Conservation (phyloP, 1,140 invertebrate species). For the Pomacea maculata region DNA sequence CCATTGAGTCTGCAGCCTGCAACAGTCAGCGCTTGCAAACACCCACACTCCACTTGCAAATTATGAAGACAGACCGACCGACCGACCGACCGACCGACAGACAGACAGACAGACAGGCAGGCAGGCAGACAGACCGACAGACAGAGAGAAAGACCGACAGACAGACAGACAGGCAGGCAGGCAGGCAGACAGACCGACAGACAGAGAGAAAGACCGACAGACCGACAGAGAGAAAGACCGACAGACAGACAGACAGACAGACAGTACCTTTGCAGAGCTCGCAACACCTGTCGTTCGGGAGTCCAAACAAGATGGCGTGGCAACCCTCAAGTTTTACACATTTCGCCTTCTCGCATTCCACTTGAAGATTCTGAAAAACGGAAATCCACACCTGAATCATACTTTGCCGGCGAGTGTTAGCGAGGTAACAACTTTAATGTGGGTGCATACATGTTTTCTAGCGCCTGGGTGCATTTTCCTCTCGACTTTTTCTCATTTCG, state of each 20-base stretch:
- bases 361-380: constrained; percentile 44
- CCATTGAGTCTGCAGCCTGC: constrained; percentile 80
- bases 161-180: not conserved
- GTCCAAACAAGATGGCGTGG: constrained; percentile 52
- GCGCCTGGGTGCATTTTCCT: too few species aligned
- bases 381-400: too few species aligned
- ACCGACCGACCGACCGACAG: not conserved
- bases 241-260: not conserved
- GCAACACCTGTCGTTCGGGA: constrained; percentile 46
- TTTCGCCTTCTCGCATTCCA: constrained; percentile 44
- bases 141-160: not conserved
- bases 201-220: not conserved
- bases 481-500: too few species aligned
- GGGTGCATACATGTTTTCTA: too few species aligned
- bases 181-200: not conserved
- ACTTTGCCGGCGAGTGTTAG: too few species aligned
- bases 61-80: not conserved
- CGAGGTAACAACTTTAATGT: too few species aligned
- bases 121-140: not conserved
- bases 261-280: constrained; percentile 54
- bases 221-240: not conserved
- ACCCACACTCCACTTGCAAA: too few species aligned
- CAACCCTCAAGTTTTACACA: constrained; percentile 54
- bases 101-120: not conserved
- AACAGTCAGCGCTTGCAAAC: too few species aligned